These are phyloP conservation scores for Sterrhoptilus dennistouni DNA, from an alignment of 2,113 vertebrate genomes.

Conservation along the genomic window DNA sequence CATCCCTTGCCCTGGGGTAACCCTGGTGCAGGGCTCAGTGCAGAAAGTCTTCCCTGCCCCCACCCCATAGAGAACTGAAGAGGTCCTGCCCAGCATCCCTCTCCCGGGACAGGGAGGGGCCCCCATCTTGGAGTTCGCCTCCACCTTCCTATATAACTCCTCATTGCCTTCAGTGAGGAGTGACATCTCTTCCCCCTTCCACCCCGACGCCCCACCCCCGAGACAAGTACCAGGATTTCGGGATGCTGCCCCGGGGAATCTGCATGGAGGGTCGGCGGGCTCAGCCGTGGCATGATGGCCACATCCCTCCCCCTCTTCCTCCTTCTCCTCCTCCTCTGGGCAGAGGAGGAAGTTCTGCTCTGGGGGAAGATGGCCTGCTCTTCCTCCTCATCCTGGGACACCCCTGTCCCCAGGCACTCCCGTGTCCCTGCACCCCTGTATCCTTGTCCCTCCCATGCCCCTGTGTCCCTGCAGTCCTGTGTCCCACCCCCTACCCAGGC, in stretches of 20 bases:
- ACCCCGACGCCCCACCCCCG: too few relatives aligned
- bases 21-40: not conserved
- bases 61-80: not conserved
- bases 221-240: not conserved
- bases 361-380: not conserved
- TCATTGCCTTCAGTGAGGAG: not conserved
- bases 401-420: not conserved
- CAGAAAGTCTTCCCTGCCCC: too few relatives aligned
- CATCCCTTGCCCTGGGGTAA: not conserved
- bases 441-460: not conserved
- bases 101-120: not conserved
- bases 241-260: not conserved
- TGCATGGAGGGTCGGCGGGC: not conserved
- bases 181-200: not conserved
- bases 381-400: not conserved
- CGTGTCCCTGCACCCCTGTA: not conserved
- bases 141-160: not conserved
- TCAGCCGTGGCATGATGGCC: not conserved
- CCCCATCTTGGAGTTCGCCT: not conserved
- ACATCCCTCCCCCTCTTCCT: too few relatives aligned
- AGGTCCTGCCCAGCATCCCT: not conserved
- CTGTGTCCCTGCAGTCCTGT: not conserved
- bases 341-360: not conserved
- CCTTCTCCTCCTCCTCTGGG: not conserved
- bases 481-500: not conserved